These are phyloP conservation scores for Bujurquina vittata DNA, from an alignment of 2,113 vertebrate species.

Conservation along the genomic window DNA sequence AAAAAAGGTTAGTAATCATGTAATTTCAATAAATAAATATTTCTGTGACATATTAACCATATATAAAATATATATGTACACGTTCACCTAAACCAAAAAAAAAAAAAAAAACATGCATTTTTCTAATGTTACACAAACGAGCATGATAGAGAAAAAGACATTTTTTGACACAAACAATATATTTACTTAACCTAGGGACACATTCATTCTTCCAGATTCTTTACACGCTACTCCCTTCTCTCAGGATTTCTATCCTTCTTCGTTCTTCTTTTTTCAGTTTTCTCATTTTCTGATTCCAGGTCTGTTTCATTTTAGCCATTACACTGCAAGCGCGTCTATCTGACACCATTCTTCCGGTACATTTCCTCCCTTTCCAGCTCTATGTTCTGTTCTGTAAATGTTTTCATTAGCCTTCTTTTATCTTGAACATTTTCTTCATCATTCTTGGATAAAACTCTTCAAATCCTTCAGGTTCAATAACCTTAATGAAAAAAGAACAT, in stretches of 20 bases:
- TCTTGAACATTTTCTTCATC: slow-evolving; percentile 97
- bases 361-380: slow-evolving; percentile 95
- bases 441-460: slow-evolving; percentile 99
- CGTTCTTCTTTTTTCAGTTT: slow-evolving; percentile 95
- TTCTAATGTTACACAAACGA: slow-evolving; percentile 86
- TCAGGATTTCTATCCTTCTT: slow-evolving; percentile 98
- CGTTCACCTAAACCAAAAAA: slow-evolving; percentile 84
- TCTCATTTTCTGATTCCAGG: slow-evolving; percentile 92
- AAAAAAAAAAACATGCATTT: slow-evolving; percentile 88
- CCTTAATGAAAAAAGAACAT: slow-evolving; percentile 99
- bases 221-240: slow-evolving; percentile 94
- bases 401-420: slow-evolving; percentile 99
- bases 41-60: slow-evolving; percentile 26
- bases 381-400: slow-evolving; percentile 98
- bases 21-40: slow-evolving; percentile 34
- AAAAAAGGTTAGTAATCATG: slow-evolving; percentile 73
- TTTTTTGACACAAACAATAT: slow-evolving; percentile 94
- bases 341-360: slow-evolving; percentile 93
- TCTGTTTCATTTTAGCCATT: slow-evolving; percentile 94
- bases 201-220: slow-evolving; percentile 99
- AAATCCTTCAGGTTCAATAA: slow-evolving; percentile 99
- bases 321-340: slow-evolving; percentile 95
- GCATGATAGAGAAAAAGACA: slow-evolving; percentile 80
- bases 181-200: slow-evolving; percentile 99
- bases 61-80: slow-evolving; percentile 14